A percentile compares a stretch with the other conserved stretches of the same genome.
Evolutionary conservation across 2,888 invertebrate species (phyloP).

Genomic region (Drosophila pseudotakahashii): DNA sequence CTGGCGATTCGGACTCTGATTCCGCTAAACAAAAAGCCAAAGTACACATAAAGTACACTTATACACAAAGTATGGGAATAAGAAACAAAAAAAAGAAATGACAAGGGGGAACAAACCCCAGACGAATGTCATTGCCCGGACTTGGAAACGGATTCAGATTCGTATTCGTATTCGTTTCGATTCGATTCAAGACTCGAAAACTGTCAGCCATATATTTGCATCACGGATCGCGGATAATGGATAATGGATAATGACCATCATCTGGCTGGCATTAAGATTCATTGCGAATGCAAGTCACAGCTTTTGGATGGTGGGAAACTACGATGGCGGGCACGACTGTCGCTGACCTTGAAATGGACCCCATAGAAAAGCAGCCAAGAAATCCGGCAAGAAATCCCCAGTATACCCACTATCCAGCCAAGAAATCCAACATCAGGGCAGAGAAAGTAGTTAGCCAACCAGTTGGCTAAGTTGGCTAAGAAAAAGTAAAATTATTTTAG

Average conservation of each 20-base stretch:
- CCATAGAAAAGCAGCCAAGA: constrained; percentile 34
- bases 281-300: constrained; percentile 48
- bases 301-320: constrained; percentile 32
- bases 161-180: background rate
- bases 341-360: constrained; percentile 65
- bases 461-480: constrained; percentile 53
- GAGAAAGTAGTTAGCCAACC: constrained; percentile 69
- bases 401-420: constrained; percentile 13
- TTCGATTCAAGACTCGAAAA: constrained; percentile 3
- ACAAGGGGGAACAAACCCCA: constrained; percentile 29
- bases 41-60: background rate
- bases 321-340: constrained; percentile 13
- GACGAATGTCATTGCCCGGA: constrained; percentile 52
- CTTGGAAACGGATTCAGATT: constrained; percentile 26
- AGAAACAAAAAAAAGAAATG: background rate
- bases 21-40: constrained; percentile 11
- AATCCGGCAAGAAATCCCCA: constrained; percentile 30
- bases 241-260: constrained; percentile 9
- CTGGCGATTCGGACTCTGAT: constrained; percentile 17
- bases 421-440: constrained; percentile 47
- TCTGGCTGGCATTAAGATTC: constrained; percentile 31
- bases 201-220: constrained; percentile 22
- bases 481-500: constrained; percentile 77
- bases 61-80: background rate
- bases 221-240: background rate